A percentile compares a stretch with the other conserved stretches of the same genome.
Evolutionary conservation across 2,113 vertebrate species (phyloP).

Genomic region (Aldabrachelys gigantea): DNA sequence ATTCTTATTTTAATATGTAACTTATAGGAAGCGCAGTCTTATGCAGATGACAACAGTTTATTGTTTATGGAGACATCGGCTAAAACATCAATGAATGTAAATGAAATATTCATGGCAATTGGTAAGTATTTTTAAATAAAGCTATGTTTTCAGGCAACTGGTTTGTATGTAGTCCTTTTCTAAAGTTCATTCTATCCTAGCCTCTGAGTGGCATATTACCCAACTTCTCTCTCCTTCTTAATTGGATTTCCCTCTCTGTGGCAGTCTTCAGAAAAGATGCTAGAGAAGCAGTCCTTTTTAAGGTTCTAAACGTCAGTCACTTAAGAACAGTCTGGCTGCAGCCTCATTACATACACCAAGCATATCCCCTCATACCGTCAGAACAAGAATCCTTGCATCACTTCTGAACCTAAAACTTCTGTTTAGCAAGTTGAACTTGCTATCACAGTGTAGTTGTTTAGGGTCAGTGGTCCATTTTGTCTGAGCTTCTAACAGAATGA

Average conservation of each 20-base stretch:
- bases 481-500: not conserved
- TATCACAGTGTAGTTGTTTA: not conserved
- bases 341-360: not conserved
- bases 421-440: not conserved
- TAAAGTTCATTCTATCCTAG: not conserved
- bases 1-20: conserved; percentile 10
- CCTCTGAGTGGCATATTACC: not conserved
- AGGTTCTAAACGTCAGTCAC: not conserved
- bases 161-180: not conserved
- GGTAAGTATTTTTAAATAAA: conserved; percentile 81
- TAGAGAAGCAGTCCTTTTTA: not conserved
- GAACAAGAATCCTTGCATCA: not conserved
- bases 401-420: not conserved
- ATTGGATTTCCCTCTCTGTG: not conserved
- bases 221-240: not conserved
- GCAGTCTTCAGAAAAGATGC: too few relatives aligned
- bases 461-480: not conserved
- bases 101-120: conserved; percentile 99
- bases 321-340: not conserved
- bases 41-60: conserved; percentile 98
- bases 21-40: conserved; percentile 95
- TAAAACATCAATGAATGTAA: conserved; percentile 98
- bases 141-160: not conserved
- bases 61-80: conserved; percentile 99
- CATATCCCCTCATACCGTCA: not conserved